phyloP scores from a whole-genome alignment of 2,888 invertebrate genomes.

The Epinotia nisella region DNA sequence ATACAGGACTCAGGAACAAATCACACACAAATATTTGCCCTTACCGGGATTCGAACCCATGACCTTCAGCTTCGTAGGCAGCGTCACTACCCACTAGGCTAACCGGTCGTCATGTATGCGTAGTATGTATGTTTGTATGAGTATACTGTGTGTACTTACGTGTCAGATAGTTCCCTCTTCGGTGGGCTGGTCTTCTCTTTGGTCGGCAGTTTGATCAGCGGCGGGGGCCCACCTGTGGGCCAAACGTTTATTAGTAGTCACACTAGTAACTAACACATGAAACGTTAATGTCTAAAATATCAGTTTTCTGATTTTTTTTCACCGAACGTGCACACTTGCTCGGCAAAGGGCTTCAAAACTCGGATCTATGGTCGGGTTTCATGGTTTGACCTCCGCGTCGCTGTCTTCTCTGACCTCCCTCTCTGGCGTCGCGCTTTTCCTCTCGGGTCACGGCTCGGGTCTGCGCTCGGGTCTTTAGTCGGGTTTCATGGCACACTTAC shows the following conservation, averaged over 20 bases:
- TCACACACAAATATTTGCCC: too few relatives aligned
- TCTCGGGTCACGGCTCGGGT: background rate
- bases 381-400: slow-evolving; percentile 16
- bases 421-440: slow-evolving; percentile 3
- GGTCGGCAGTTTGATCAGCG: slow-evolving; percentile 71
- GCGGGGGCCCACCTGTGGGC: slow-evolving; percentile 75
- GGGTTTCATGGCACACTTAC: slow-evolving; percentile 51
- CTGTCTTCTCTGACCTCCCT: background rate
- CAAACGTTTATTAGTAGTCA: slow-evolving; percentile 24
- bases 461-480: background rate
- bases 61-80: too few relatives aligned
- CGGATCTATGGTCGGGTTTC: too few relatives aligned
- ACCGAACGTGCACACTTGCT: too few relatives aligned
- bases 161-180: slow-evolving; percentile 72
- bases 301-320: too few relatives aligned
- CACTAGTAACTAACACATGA: background rate
- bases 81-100: too few relatives aligned
- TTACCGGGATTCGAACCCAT: too few relatives aligned
- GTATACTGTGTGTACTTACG: slow-evolving; percentile 69
- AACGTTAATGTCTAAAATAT: too few relatives aligned
- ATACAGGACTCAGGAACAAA: too few relatives aligned
- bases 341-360: too few relatives aligned
- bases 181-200: slow-evolving; percentile 65
- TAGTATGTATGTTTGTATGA: too few relatives aligned
- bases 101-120: too few relatives aligned